Conservation (phyloP, 2,888 invertebrate genomes). For the Thereva unica region DNA sequence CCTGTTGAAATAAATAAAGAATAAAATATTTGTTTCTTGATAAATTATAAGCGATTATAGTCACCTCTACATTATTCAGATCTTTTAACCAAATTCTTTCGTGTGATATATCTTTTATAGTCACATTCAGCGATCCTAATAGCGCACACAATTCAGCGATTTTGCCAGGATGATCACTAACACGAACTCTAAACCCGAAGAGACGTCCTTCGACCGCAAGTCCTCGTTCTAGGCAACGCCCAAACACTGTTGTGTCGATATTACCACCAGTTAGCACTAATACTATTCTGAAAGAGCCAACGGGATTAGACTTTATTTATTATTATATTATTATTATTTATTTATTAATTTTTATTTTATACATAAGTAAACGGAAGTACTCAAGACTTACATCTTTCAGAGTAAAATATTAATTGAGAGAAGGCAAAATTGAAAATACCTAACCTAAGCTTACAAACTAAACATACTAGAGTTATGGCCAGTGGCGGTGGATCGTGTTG, state of each 20-base stretch:
- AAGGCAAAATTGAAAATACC: too few species aligned
- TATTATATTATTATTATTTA: too few species aligned
- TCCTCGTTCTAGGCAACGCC: constrained; percentile 84
- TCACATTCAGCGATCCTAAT: constrained; percentile 77
- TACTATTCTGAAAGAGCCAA: constrained; percentile 67
- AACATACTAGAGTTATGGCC: too few species aligned
- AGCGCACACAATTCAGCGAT: constrained; percentile 82
- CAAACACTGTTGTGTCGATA: constrained; percentile 89
- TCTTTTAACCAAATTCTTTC: constrained; percentile 94
- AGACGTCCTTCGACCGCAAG: constrained; percentile 83
- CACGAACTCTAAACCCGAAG: constrained; percentile 74
- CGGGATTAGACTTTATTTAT: too few species aligned
- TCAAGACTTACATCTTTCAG: too few species aligned
- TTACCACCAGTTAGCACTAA: constrained; percentile 85
- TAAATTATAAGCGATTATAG: constrained; percentile 45
- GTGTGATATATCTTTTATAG: constrained; percentile 94
- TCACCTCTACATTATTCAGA: constrained; percentile 77
- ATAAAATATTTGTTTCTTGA: not conserved
- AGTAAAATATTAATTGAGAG: too few species aligned
- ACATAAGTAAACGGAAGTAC: too few species aligned
- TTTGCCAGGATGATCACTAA: constrained; percentile 85
- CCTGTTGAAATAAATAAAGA: constrained; percentile 59
- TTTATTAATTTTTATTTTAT: too few species aligned
- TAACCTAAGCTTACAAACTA: too few species aligned
- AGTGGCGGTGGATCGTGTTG: too few species aligned